A percentile compares a stretch with the other conserved stretches of the same genome.
Conservation (phyloP, 2,113 vertebrate genomes). For the Varanus salvator region DNA sequence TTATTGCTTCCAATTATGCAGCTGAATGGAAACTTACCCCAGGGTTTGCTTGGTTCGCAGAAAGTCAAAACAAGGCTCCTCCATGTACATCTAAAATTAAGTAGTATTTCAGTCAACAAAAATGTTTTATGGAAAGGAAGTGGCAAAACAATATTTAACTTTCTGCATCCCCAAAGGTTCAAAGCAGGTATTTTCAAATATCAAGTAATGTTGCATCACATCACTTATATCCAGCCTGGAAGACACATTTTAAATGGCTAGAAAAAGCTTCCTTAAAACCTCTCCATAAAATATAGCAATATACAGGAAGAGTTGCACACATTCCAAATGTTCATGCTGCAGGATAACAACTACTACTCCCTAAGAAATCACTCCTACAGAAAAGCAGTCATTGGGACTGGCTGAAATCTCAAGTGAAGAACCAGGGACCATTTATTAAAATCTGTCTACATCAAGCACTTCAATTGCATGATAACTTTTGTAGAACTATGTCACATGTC, state of each 20-base stretch:
- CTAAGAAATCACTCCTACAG: neutral
- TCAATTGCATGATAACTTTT: neutral
- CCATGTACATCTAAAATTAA: conserved; percentile 95
- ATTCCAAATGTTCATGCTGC: neutral
- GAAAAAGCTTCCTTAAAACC: neutral
- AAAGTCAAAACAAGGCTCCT: conserved; percentile 97
- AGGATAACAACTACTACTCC: neutral
- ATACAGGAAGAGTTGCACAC: neutral
- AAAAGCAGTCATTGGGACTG: neutral
- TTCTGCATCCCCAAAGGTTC: neutral
- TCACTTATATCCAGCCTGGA: neutral
- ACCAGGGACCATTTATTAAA: neutral
- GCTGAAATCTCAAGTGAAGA: neutral
- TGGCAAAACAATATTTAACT: neutral
- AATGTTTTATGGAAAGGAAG: neutral
- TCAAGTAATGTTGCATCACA: neutral
- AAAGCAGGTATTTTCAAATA: neutral
- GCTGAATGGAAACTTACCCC: conserved; percentile 78
- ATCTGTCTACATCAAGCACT: neutral
- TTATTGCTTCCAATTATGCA: neutral
- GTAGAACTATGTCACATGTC: neutral
- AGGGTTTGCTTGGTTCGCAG: conserved; percentile 96
- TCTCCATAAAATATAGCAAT: neutral
- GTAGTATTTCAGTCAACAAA: conserved; percentile 17
- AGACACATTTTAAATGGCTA: neutral